Base-by-base conservation (phyloP, 1,140 invertebrate genomes). In the Lineus longissimus region DNA sequence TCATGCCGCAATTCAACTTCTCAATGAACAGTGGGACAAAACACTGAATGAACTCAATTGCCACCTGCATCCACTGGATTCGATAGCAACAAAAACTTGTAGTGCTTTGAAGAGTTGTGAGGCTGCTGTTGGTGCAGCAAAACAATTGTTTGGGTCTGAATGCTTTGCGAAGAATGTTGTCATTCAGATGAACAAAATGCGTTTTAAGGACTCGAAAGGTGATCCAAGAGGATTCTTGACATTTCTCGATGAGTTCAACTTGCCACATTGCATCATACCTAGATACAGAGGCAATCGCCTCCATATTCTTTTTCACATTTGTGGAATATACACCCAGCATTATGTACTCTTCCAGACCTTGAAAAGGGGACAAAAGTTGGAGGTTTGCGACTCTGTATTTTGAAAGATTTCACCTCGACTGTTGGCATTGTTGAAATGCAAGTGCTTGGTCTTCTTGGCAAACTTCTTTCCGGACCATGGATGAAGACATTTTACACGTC, bases 401-500 rank as follows among this genome's bases (percentile, higher is more conserved):
- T 11, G 11, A 19, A 43, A 11, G 40, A 43, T 43, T 43, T 43
- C n/a, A n/a, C n/a, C n/a, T n/a, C n/a, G n/a, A n/a, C n/a, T n/a
- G n/a, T n/a, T n/a, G n/a, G n/a, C n/a, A n/a, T n/a, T n/a, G 33
- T 36, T 33, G 57, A 67, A 23, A 43, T 64, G 23, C 65, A 67
- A n/a, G 63, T 59, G 2, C 30, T 65, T 23, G 63, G 63, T 2
- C 22, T 65, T 22, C 19, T 68, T 47, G 66, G 66, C 11, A 68
- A 68, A 54, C 11, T 57, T 2, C 30, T 68, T 7, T 23, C 63
- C 11, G 66, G 47, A 1, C 66, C 66, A 17, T 68, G 66, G 66
- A 68, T 68, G 66, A 62, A 41, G 29, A 65, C 61, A 29, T 65
- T 68, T 57, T 68, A 68, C 25, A 43, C 47, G 2, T 40, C 51